phyloP scores from a whole-genome alignment of 2,797 vertebrate genomes.

The Spinibarbus caldwelli region DNA sequence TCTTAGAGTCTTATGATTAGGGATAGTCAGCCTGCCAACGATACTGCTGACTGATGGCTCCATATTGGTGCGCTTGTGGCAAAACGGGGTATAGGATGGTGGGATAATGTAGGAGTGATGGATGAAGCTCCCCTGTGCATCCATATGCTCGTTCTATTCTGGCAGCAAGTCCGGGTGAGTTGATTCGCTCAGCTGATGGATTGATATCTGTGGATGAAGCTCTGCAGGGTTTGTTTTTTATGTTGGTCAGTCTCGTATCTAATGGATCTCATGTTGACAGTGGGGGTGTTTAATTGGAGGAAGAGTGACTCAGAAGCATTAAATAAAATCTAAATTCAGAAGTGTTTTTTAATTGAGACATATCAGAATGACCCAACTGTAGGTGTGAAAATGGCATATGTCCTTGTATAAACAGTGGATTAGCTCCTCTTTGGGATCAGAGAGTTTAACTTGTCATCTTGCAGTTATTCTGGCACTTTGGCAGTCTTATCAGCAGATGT shows the following conservation, averaged over 20 bases:
- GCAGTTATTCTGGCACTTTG: conserved; percentile 12
- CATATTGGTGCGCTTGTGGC: conserved; percentile 33
- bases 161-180: conserved; percentile 46
- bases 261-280: conserved; percentile 26
- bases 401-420: conserved; percentile 20
- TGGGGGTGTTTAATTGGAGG: conserved; percentile 18
- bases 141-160: conserved; percentile 50
- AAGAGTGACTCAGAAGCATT: conserved; percentile 24
- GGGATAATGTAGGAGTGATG: conserved; percentile 50
- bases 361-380: background rate
- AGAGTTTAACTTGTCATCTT: conserved; percentile 33
- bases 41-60: conserved; percentile 20
- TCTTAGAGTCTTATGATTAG: conserved; percentile 11
- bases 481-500: conserved; percentile 36
- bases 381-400: conserved; percentile 16
- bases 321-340: conserved; percentile 1
- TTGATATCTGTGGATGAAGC: conserved; percentile 50
- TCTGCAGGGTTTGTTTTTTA: conserved; percentile 24
- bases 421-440: conserved; percentile 28
- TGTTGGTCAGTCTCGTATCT: conserved; percentile 25
- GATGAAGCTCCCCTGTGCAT: conserved; percentile 45
- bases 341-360: background rate
- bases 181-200: conserved; percentile 55
- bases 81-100: conserved; percentile 38
- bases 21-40: conserved; percentile 7